Base-by-base conservation (phyloP, 2,113 vertebrate species). In the Neodon shergylaensis region DNA sequence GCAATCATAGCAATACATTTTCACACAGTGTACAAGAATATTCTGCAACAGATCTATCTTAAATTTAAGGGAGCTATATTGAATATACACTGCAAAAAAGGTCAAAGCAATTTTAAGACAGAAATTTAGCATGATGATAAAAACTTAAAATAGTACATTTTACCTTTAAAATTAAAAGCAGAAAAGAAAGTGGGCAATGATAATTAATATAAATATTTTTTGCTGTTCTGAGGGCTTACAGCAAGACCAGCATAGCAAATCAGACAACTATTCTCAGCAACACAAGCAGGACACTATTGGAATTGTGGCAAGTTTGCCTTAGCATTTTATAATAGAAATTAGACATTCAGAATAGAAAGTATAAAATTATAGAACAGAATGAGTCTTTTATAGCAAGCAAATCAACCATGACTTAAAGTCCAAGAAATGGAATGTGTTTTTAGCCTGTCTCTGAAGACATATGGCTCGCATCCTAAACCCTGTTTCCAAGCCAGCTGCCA, bases 241-340 rank as follows among this genome's bases (percentile, higher is more conserved):
- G 58, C 54, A 87, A 91, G 54, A 76, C 54, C 76, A 91, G 39
- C 68, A 79, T 44, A 73, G 31, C 54, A 83, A 49, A 61, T 88
- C 28, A 52, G 44, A 92, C 85, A 78, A 54, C 54, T 85, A 89
- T 47, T 66, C 70, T 78, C 78, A 89, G 33, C 52, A 79, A 73
- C 77, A 49, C 6, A 70, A 22, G 28, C 68, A 72, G 49, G 33
- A 58, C 42, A 54, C 70, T 90, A 12, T 63, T 88, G 42, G 21
- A 65, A 92, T 33, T 72, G 39, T 52, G 47, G 54, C 13, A 8
- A 79, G 54, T 12, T 88, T 88, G 66, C 5, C 52, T 85, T 94
- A 66, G 36, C n/a, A 72, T 85, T 85, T 92, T 58, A 72, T 92
- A 84, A 92, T 83, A 92, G 36, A 92, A 65, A 96, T 94, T 65